Evolutionary conservation across 2,113 vertebrate species (phyloP).

Genomic region (Trematocara zebra): DNA sequence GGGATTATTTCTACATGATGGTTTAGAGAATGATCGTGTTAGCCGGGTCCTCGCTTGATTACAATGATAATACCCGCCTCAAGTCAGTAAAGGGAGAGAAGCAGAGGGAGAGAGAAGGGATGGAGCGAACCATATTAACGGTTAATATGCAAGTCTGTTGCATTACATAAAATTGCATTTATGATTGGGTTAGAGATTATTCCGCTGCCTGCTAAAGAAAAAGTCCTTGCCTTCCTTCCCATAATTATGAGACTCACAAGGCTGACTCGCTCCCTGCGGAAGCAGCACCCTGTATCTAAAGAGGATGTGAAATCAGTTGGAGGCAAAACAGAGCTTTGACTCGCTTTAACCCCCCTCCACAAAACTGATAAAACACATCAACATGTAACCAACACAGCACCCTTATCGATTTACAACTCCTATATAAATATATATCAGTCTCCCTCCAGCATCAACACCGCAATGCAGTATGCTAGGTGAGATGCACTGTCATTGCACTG

Average conservation of each 20-base stretch:
- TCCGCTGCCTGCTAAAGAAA: background rate
- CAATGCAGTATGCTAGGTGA: constrained; percentile 55
- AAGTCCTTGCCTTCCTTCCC: background rate
- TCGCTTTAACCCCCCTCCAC: background rate
- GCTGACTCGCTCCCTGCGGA: background rate
- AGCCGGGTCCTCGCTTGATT: constrained; percentile 62
- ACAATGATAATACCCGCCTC: constrained; percentile 64
- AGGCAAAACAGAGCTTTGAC: constrained; percentile 27
- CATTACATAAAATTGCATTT: constrained; percentile 46
- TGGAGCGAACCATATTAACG: constrained; percentile 45
- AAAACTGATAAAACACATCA: constrained; percentile 6
- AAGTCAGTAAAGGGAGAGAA: constrained; percentile 32
- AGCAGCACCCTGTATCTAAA: background rate
- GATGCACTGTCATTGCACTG: constrained; percentile 47
- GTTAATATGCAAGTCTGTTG: constrained; percentile 54
- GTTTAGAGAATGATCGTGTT: constrained; percentile 65
- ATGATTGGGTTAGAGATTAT: constrained; percentile 33
- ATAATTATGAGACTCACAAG: constrained; percentile 14
- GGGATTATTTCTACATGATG: constrained; percentile 65
- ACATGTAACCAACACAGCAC: background rate
- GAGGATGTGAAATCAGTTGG: constrained; percentile 8
- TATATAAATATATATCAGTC: constrained; percentile 18
- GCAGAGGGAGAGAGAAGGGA: background rate
- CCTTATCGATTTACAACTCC: constrained; percentile 21
- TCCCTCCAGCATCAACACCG: constrained; percentile 51